These are phyloP conservation scores for Metallyticus violacea DNA, from an alignment of 2,888 invertebrate species.

Conservation along the genomic window DNA sequence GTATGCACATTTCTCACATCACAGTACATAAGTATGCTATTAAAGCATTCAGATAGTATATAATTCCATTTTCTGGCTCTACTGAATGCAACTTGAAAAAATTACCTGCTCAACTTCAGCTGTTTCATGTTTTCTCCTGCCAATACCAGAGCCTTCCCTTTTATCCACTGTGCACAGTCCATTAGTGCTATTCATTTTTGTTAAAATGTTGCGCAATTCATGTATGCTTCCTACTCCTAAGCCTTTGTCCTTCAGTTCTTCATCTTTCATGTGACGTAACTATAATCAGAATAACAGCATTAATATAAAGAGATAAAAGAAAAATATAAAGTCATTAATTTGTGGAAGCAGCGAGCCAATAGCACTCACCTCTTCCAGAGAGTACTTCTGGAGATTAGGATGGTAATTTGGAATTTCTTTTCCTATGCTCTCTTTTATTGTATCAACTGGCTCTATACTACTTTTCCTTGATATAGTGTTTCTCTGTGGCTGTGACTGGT, in stretches of 20 bases:
- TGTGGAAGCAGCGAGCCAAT: too few relatives aligned
- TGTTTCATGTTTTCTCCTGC: background rate
- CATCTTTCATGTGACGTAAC: conserved; percentile 62
- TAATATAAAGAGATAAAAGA: too few relatives aligned
- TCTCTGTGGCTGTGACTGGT: conserved; percentile 40
- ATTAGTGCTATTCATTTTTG: conserved; percentile 38
- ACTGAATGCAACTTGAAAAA: background rate
- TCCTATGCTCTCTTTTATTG: conserved; percentile 43
- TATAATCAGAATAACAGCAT: conserved; percentile 40
- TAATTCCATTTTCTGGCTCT: background rate
- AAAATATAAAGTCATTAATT: background rate
- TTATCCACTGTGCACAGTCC: conserved; percentile 27
- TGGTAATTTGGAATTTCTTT: conserved; percentile 44
- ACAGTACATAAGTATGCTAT: too few relatives aligned
- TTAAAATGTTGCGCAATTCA: conserved; percentile 57
- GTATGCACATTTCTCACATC: too few relatives aligned
- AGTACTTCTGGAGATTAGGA: conserved; percentile 45
- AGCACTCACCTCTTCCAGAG: conserved; percentile 46
- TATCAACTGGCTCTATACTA: conserved; percentile 38
- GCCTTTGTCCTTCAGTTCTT: conserved; percentile 59
- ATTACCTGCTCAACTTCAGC: background rate
- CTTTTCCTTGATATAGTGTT: conserved; percentile 37
- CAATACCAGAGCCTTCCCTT: background rate
- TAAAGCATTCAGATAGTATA: too few relatives aligned
- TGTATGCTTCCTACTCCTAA: conserved; percentile 51